Conservation (phyloP, 2,113 vertebrate species). For the Uria aalge region DNA sequence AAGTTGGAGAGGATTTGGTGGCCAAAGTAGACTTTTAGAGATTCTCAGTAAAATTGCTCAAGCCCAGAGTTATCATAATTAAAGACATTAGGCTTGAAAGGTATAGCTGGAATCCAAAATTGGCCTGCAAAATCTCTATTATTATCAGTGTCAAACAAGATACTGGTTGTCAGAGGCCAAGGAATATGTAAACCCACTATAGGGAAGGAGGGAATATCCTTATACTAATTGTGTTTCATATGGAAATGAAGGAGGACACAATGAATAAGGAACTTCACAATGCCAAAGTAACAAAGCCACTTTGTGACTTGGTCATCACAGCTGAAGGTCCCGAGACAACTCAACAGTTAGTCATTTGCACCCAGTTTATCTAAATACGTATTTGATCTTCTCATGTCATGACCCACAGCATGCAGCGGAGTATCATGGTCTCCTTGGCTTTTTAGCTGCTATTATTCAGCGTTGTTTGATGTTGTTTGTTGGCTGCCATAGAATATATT, state of each 20-base stretch:
- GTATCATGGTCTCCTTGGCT: neutral
- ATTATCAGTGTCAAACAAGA: neutral
- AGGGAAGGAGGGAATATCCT: neutral
- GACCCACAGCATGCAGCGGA: neutral
- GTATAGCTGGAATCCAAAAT: neutral
- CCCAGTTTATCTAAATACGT: neutral
- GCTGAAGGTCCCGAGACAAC: neutral
- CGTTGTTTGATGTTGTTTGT: neutral
- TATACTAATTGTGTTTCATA: neutral
- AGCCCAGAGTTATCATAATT: neutral
- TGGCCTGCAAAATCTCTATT: neutral
- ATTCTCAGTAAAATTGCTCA: neutral
- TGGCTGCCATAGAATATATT: neutral
- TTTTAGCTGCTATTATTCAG: constrained; percentile 8
- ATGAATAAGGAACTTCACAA: neutral
- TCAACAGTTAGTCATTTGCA: neutral
- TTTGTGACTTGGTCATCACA: neutral
- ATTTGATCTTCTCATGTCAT: neutral
- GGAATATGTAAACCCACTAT: neutral
- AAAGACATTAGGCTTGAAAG: neutral
- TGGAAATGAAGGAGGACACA: neutral
- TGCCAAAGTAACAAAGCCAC: neutral
- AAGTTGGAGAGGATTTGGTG: neutral
- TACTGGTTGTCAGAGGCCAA: neutral
- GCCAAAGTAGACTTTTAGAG: neutral